Conservation (phyloP, 2,113 vertebrate genomes). For the Ciconia stormi region DNA sequence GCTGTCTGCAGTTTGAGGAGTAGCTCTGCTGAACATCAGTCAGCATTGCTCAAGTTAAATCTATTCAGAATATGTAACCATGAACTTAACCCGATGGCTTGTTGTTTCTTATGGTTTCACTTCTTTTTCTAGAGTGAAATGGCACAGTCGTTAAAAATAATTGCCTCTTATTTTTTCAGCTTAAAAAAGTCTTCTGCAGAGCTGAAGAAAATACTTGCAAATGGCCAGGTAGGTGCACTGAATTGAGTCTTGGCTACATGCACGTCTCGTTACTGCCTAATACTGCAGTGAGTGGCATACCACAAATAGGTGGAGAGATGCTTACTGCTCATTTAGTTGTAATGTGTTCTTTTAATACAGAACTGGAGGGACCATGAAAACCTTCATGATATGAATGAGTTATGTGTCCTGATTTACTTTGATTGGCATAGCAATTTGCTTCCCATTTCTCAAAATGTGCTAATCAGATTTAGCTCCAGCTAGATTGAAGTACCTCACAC, state of each 20-base stretch:
- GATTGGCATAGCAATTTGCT: constrained; percentile 76
- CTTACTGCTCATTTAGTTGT: not conserved
- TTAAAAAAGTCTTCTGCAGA: constrained; percentile 97
- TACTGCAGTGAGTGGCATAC: not conserved
- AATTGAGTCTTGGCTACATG: not conserved
- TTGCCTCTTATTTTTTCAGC: constrained; percentile 66
- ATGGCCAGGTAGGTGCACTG: constrained; percentile 87
- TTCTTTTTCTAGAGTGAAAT: not conserved
- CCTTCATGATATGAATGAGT: constrained; percentile 55
- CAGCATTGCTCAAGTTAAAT: not conserved
- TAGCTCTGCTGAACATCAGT: not conserved
- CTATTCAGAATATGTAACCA: not conserved
- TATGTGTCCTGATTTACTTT: constrained; percentile 58
- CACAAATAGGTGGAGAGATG: not conserved
- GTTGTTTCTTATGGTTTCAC: not conserved
- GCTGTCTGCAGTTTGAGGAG: not conserved
- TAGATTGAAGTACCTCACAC: constrained; percentile 57
- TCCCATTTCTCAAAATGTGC: constrained; percentile 66
- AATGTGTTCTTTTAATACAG: constrained; percentile 29
- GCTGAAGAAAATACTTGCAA: constrained; percentile 94
- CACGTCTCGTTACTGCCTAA: not conserved
- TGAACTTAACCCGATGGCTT: not conserved
- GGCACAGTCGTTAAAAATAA: not conserved
- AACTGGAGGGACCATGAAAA: not conserved
- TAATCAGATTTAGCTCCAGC: constrained; percentile 63